Base-by-base conservation (phyloP, 2,888 invertebrate genomes). In the Microchrysa polita region DNA sequence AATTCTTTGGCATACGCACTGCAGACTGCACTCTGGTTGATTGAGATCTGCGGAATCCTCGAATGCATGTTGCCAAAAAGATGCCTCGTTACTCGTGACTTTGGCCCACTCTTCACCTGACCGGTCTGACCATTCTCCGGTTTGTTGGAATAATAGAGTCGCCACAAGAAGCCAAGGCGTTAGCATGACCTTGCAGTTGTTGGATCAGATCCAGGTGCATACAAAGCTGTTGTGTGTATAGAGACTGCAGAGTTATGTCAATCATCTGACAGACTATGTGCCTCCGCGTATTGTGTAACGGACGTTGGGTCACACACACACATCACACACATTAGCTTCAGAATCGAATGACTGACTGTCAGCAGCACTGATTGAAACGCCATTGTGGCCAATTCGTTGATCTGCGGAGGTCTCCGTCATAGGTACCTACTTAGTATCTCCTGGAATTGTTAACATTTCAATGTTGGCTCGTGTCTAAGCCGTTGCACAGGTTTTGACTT, bases 61-160 rank as follows among this genome's bases (percentile, higher is more conserved):
- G n/a, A 2, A 14, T 59, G 10, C n/a, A 14, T 55, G 60, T 63
- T 9, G 18, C 9, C 12, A 2, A 5, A 34, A 40, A 63, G 34
- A 63, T 63, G 34, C 60, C 23, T 16, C 14, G 9, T 12, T 27
- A 63, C 48, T 48, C 48, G 61, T 63, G 61, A 42, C 61, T 63
- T 63, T 63, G 61, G 42, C 61, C 61, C 42, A 63, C 16, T 63
- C 61, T 40, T 63, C 48, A 48, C 42, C 18, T 55, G 55, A 18
- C 22, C 20, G 22, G 14, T 55, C 55, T 55, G 55, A 0, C 27
- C 27, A 34, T 34, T 34, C 27, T 34, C 27, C 7, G 27, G 27
- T 34, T 34, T 10, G 55, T 16, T 48, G 48, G 18, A 55, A 55
- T 10, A 10, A 22, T 16, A 10, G n/a, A n/a, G n/a, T n/a, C n/a